Evolutionary conservation across 1,140 invertebrate genomes (phyloP), one percentile per base, ranked within the genome.

Genomic region (Chymomyza costata): DNA sequence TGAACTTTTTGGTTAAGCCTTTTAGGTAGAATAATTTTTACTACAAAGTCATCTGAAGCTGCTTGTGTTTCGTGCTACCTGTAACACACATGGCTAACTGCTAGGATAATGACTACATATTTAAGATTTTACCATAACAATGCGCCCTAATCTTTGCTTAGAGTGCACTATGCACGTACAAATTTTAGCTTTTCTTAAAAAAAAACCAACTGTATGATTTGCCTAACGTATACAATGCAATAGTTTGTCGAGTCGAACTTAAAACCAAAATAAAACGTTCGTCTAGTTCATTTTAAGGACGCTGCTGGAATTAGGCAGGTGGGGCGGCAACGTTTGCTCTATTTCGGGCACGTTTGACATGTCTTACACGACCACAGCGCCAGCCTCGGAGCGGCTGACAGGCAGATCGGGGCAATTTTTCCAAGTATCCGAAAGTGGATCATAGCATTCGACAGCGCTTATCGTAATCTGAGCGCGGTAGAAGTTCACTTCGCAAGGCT

Each of bases 391-490:
- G 64, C 95, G 90, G 58, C 92, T 93, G 60, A 92, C 91, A 17
- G 94, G 93, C 55, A 97, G 87, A 15, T 92, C 89, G 16, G 91
- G 90, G 59, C 91, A 91, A 52, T 92, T 89, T 45, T 89, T 89
- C 95, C 95, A 97, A 21, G 87, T 87, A 76, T 94, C 91, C 2
- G 89, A 90, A 32, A 90, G 86, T 1, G 94, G 94, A 87, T 96
- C 92, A 85, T 93, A 96, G 62, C 92, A 89, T 84, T 96, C 94
- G 0, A 94, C 93, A 28, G 91, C 90, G 43, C 91, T 90, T 37
- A 96, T 91, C 8, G 93, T 95, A 46, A 91, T 90, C 85, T 93
- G 93, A 10, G 92, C 92, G 62, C 93, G 88, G 86, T 94, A 94
- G 85, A 95, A 95, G 84, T 93, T 91, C 8, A 92, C 91, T 85